Evolutionary conservation across 1,140 invertebrate species (phyloP).

Genomic region (Achroia grisella): DNA sequence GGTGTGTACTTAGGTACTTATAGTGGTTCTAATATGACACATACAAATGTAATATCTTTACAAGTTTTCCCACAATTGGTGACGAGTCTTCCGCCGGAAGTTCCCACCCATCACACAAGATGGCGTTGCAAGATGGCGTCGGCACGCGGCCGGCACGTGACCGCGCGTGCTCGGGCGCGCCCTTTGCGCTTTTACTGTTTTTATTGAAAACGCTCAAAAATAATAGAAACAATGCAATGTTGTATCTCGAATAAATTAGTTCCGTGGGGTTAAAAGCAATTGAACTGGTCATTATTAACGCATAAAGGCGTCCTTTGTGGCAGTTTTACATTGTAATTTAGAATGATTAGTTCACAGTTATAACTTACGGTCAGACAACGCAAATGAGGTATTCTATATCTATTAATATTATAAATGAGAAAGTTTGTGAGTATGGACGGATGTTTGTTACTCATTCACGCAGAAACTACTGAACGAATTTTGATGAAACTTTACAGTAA

Average conservation of each 20-base stretch:
- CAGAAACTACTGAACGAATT: too few species aligned
- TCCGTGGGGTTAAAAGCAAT: conserved; percentile 60
- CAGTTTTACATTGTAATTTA: conserved; percentile 2
- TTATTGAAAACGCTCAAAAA: conserved; percentile 64
- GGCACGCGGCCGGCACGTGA: conserved; percentile 42
- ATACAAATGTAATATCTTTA: conserved; percentile 18
- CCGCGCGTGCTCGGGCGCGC: conserved; percentile 32
- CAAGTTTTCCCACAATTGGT: conserved; percentile 53
- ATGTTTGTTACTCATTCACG: too few species aligned
- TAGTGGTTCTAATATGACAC: too few species aligned
- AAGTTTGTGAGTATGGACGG: too few species aligned
- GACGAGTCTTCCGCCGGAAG: conserved; percentile 45
- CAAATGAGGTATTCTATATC: too few species aligned
- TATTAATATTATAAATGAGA: too few species aligned
- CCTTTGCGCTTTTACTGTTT: conserved; percentile 52
- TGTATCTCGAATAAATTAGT: conserved; percentile 61
- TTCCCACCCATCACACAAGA: conserved; percentile 53
- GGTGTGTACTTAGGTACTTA: too few species aligned
- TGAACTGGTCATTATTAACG: conserved; percentile 58
- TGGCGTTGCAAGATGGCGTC: conserved; percentile 41
- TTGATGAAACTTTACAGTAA: too few species aligned
- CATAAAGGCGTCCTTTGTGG: conserved; percentile 14
- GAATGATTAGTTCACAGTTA: background rate
- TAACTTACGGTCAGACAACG: background rate
- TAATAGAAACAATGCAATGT: conserved; percentile 55